phyloP scores from a whole-genome alignment of 2,113 vertebrate species.

The Microcebus murinus region DNA sequence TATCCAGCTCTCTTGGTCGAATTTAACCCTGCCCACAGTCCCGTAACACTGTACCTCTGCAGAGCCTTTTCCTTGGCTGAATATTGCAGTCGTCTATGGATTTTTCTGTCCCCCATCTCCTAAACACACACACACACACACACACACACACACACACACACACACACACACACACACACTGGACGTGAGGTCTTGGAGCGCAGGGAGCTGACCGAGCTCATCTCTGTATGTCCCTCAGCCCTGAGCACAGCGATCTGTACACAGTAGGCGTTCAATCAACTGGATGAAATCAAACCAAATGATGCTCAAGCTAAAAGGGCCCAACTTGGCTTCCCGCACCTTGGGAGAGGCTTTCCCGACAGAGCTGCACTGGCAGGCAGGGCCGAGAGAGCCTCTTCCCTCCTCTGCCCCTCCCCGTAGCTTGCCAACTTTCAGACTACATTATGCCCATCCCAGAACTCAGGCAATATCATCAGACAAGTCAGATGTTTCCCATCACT shows the following conservation, averaged over 20 bases:
- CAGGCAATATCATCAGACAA: not conserved
- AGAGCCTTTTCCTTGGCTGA: not conserved
- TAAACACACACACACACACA: rapidly evolving
- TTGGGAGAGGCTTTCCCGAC: not conserved
- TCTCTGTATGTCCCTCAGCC: rapidly evolving
- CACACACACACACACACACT: no score
- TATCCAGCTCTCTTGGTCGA: not conserved
- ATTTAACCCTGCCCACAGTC: not conserved
- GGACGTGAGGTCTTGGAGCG: not conserved
- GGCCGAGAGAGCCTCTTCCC: not conserved
- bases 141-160: no score
- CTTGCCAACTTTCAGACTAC: slow-evolving; percentile 41
- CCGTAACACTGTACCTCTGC: rapidly evolving
- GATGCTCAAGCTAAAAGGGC: not conserved
- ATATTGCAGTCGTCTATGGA: not conserved
- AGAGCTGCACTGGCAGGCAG: not conserved
- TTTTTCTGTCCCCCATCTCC: not conserved
- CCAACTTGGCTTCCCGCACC: not conserved
- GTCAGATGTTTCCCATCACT: not conserved
- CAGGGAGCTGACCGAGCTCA: not conserved
- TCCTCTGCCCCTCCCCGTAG: not conserved
- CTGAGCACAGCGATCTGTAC: not conserved
- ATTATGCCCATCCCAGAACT: not conserved
- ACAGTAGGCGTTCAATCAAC: not conserved
- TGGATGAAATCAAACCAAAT: not conserved